phyloP scores from a whole-genome alignment of 2,888 invertebrate species.

The Crossocerus cetratus region DNA sequence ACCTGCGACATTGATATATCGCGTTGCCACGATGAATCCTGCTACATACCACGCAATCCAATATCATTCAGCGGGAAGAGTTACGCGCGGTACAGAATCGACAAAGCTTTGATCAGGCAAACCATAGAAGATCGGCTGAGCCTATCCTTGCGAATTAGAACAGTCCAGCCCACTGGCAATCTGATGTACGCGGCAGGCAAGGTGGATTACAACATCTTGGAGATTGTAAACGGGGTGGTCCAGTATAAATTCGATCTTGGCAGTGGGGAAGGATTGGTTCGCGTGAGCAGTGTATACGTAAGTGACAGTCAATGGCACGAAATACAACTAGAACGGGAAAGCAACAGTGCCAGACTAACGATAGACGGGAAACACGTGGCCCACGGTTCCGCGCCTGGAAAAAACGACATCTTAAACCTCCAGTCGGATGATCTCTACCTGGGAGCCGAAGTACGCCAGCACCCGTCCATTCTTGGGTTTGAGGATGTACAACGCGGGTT shows the following conservation, averaged over 20 bases:
- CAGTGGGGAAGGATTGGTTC: conserved; percentile 90
- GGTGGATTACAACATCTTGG: conserved; percentile 92
- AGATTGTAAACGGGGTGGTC: conserved; percentile 90
- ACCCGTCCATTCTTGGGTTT: conserved; percentile 84
- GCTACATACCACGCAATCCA: conserved; percentile 85
- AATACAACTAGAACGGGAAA: conserved; percentile 87
- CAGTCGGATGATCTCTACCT: conserved; percentile 90
- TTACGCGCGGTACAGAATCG: conserved; percentile 87
- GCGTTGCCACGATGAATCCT: conserved; percentile 84
- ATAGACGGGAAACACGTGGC: conserved; percentile 87
- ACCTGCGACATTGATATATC: conserved; percentile 83
- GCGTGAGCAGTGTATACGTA: conserved; percentile 86
- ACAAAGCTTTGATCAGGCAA: conserved; percentile 82
- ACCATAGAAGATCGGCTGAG: conserved; percentile 89
- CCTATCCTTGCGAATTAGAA: conserved; percentile 88
- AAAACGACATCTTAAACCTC: conserved; percentile 90
- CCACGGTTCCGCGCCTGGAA: conserved; percentile 88
- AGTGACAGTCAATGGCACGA: conserved; percentile 93
- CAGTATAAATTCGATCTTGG: conserved; percentile 96
- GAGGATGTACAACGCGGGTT: conserved; percentile 91
- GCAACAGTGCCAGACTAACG: conserved; percentile 87
- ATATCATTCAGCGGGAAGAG: conserved; percentile 90
- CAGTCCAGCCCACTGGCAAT: conserved; percentile 89
- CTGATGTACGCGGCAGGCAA: conserved; percentile 91
- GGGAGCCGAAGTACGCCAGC: conserved; percentile 89